Evolutionary conservation across 2,797 vertebrate species (phyloP).

Genomic region (Luscinia luscinia): DNA sequence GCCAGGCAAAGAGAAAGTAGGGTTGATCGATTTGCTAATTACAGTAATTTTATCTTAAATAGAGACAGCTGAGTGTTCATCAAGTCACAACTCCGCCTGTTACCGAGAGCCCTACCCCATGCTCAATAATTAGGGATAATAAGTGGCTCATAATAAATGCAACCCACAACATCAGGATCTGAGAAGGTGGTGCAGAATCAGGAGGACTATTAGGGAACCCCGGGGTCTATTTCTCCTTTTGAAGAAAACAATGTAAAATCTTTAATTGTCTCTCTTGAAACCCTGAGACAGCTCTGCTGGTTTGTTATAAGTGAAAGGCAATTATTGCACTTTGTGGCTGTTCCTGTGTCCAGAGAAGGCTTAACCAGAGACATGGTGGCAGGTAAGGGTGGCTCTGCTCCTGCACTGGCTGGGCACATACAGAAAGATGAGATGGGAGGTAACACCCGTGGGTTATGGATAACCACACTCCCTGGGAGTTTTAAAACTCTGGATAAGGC

Average conservation of each 20-base stretch:
- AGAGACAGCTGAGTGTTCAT: conserved; percentile 77
- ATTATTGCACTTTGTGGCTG: conserved; percentile 29
- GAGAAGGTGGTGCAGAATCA: background rate
- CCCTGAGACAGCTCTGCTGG: conserved; percentile 32
- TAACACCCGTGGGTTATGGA: background rate
- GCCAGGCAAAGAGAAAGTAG: conserved; percentile 61
- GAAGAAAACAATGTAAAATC: conserved; percentile 47
- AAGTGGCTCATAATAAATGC: conserved; percentile 75
- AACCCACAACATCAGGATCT: conserved; percentile 42
- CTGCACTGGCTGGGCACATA: background rate
- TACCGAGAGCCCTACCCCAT: conserved; percentile 74
- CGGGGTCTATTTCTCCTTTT: conserved; percentile 42
- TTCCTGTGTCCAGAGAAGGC: conserved; percentile 12
- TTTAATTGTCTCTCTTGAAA: conserved; percentile 61
- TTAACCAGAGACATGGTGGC: background rate
- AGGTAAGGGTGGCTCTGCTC: background rate
- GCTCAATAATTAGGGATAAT: conserved; percentile 75
- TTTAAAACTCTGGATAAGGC: background rate
- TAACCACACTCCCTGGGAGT: background rate
- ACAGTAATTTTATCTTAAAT: conserved; percentile 83
- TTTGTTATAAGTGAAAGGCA: conserved; percentile 29
- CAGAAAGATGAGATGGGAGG: background rate
- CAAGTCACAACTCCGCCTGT: conserved; percentile 71
- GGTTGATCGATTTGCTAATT: conserved; percentile 80
- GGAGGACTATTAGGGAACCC: conserved; percentile 62